phyloP scores from a whole-genome alignment of 2,797 vertebrate genomes.

The Novumbra hubbsi region DNA sequence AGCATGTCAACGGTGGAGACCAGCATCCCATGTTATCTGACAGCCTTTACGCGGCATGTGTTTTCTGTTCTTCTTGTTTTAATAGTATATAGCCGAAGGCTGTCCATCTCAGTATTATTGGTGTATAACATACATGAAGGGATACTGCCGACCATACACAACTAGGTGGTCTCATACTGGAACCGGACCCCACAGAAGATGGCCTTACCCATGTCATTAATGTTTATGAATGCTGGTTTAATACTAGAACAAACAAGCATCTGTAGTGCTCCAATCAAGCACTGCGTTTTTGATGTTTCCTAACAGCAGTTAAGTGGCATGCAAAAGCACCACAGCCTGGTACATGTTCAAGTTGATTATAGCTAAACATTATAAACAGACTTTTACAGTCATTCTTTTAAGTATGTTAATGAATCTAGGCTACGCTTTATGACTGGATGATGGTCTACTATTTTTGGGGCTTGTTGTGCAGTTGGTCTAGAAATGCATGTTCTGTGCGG shows the following conservation, averaged over 20 bases:
- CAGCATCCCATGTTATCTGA: neutral
- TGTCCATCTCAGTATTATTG: neutral
- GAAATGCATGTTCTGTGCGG: no score
- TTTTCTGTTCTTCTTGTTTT: neutral
- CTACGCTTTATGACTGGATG: neutral
- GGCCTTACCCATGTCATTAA: neutral
- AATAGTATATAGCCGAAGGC: neutral
- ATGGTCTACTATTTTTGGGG: neutral
- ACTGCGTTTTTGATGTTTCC: neutral
- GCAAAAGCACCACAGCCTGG: neutral
- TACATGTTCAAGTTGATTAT: neutral
- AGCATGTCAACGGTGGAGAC: neutral
- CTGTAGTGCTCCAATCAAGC: neutral
- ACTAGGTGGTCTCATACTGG: neutral
- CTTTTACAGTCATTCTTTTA: neutral
- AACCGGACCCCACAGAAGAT: neutral
- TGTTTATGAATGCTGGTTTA: neutral
- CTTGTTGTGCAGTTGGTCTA: neutral
- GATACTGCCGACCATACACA: neutral
- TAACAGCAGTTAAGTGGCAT: neutral
- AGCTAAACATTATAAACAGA: neutral
- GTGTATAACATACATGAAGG: neutral
- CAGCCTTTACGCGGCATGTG: neutral
- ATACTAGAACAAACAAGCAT: conserved; percentile 2
- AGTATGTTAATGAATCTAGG: neutral